Conservation (phyloP, 1,140 invertebrate species). For the Leptinotarsa defecta region DNA sequence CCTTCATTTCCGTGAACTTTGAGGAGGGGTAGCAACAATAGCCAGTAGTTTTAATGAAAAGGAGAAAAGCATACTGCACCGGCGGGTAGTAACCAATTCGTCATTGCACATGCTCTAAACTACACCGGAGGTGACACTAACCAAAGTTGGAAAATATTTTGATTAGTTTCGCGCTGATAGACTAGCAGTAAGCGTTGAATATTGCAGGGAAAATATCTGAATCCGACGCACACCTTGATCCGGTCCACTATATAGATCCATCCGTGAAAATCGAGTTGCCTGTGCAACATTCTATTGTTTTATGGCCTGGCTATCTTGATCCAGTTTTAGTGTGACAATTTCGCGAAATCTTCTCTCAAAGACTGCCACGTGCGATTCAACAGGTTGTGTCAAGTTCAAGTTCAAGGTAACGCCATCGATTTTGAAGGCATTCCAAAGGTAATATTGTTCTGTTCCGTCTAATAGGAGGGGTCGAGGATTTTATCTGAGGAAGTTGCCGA, state of each 20-base stretch:
- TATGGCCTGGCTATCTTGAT: too few relatives aligned
- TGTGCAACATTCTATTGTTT: too few relatives aligned
- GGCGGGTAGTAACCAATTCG: conserved; percentile 31
- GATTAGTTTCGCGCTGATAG: conserved; percentile 47
- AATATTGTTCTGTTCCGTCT: not conserved
- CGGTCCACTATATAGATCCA: too few relatives aligned
- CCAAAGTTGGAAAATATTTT: conserved; percentile 49
- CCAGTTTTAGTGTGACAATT: too few relatives aligned
- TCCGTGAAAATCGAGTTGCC: too few relatives aligned
- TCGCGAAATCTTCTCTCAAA: too few relatives aligned
- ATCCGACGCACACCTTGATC: too few relatives aligned
- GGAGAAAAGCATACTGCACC: conserved; percentile 40
- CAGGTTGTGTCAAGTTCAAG: conserved; percentile 40
- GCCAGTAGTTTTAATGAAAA: conserved; percentile 41
- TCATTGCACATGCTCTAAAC: conserved; percentile 51
- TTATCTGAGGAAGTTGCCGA: not conserved
- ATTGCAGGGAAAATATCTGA: too few relatives aligned
- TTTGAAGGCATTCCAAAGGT: conserved; percentile 28
- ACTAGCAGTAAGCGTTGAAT: not conserved
- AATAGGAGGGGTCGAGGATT: not conserved
- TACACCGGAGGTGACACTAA: conserved; percentile 39
- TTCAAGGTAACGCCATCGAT: conserved; percentile 49
- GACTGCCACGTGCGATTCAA: conserved; percentile 37
- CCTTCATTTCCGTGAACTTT: conserved; percentile 11
- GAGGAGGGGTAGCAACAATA: conserved; percentile 29